Percentiles rank a stretch among this genome's conserved stretches.
Evolutionary conservation across 2,797 vertebrate genomes (phyloP).

Genomic region (Hemitrygon akajei): DNA sequence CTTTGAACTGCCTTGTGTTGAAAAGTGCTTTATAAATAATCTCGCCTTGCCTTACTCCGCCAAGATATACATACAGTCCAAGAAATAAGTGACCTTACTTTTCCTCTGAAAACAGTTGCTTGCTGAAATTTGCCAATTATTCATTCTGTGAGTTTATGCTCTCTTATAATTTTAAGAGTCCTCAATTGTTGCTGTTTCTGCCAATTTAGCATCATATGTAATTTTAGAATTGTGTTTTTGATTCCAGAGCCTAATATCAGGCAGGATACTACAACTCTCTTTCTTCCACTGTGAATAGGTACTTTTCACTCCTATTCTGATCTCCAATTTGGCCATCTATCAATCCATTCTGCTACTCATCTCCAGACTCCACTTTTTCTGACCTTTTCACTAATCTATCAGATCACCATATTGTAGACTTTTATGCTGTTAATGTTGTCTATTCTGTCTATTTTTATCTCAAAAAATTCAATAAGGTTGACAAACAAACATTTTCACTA

Average conservation of each 20-base stretch:
- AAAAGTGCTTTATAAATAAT: no score
- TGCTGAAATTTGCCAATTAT: not conserved
- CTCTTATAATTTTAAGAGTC: not conserved
- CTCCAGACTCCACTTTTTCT: not conserved
- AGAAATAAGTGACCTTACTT: not conserved
- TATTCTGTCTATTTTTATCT: no score
- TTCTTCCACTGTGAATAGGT: not conserved
- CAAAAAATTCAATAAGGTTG: no score
- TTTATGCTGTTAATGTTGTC: not conserved
- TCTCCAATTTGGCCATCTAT: not conserved
- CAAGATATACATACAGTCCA: not conserved
- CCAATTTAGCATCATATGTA: not conserved
- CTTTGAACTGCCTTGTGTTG: no score
- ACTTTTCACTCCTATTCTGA: not conserved
- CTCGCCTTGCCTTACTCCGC: not conserved
- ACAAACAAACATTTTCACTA: not conserved
- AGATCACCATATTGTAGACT: not conserved
- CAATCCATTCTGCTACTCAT: not conserved
- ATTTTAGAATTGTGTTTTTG: not conserved
- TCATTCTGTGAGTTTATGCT: not conserved
- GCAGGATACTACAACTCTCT: not conserved
- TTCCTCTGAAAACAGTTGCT: not conserved
- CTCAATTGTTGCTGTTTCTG: no score
- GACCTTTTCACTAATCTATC: not conserved
- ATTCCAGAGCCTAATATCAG: not conserved